Percentiles rank a stretch among this genome's conserved stretches.
Conservation (phyloP, 2,113 vertebrate species). For the Oncorhynchus masou region DNA sequence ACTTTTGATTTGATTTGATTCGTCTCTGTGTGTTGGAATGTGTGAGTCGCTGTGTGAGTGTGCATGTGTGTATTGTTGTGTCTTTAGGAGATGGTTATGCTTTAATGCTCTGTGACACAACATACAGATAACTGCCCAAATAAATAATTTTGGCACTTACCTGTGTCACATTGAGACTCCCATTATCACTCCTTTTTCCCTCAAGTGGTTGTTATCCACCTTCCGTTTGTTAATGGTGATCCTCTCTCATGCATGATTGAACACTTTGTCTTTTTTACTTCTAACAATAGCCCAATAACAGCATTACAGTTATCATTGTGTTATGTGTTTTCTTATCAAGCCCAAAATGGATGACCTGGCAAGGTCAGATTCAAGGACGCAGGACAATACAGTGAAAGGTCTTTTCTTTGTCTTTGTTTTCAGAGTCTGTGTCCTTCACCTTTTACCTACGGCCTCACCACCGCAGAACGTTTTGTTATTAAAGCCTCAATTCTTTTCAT, state of each 20-base stretch:
- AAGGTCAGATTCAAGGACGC: background rate
- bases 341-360: background rate
- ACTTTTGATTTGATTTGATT: too few species aligned
- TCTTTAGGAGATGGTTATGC: background rate
- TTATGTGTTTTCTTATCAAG: background rate
- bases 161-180: background rate
- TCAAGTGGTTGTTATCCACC: background rate
- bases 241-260: background rate
- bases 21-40: background rate
- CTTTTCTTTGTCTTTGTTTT: background rate
- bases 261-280: background rate
- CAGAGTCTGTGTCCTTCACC: background rate
- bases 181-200: background rate
- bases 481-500: slow-evolving; percentile 21
- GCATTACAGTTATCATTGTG: background rate
- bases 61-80: background rate
- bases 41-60: background rate
- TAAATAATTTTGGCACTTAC: too few species aligned
- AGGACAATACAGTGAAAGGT: background rate
- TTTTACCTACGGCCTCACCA: slow-evolving; percentile 15
- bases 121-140: too few species aligned
- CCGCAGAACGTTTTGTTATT: slow-evolving; percentile 20
- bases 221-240: background rate
- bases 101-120: too few species aligned
- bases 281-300: background rate